Conservation (phyloP, 2,797 vertebrate genomes). For the Thunnus albacares region DNA sequence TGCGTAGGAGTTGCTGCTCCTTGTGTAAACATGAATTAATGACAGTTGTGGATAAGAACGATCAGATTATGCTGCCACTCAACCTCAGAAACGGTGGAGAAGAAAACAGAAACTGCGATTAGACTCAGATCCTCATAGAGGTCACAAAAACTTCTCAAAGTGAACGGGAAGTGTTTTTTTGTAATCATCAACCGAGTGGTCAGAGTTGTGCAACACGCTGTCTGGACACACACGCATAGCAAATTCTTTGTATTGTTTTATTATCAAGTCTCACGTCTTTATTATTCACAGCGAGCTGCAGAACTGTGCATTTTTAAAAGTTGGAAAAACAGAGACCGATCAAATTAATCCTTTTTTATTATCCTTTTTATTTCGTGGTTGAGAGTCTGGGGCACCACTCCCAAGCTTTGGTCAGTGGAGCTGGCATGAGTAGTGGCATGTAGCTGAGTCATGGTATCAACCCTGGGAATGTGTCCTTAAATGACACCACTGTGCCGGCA, state of each 20-base stretch:
- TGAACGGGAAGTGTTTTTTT: constrained; percentile 20
- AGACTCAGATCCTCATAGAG: constrained; percentile 35
- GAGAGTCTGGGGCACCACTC: constrained; percentile 41
- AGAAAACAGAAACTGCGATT: constrained; percentile 18
- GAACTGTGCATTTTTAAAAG: constrained; percentile 6
- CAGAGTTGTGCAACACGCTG: constrained; percentile 47
- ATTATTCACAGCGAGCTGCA: constrained; percentile 2
- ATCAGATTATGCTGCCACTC: constrained; percentile 22
- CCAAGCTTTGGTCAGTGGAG: constrained; percentile 19
- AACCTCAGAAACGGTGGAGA: neutral
- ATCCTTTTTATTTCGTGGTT: neutral
- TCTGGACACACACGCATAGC: constrained; percentile 41
- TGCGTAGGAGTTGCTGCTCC: constrained; percentile 44
- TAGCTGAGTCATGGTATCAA: constrained; percentile 52
- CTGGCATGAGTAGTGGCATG: constrained; percentile 17
- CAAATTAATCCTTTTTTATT: constrained; percentile 8
- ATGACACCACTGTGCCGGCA: constrained; percentile 22
- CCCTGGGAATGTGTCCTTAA: constrained; percentile 39
- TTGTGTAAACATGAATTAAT: constrained; percentile 25
- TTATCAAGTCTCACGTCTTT: neutral
- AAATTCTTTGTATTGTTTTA: constrained; percentile 2
- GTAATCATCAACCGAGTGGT: constrained; percentile 16
- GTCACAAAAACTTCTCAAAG: constrained; percentile 20
- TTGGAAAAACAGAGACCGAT: constrained; percentile 36
- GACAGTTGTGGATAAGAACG: constrained; percentile 25